A percentile compares a stretch with the other conserved stretches of the same genome.
Evolutionary conservation across 2,888 invertebrate genomes (phyloP).

Genomic region (Chrysotoxum bicinctum): DNA sequence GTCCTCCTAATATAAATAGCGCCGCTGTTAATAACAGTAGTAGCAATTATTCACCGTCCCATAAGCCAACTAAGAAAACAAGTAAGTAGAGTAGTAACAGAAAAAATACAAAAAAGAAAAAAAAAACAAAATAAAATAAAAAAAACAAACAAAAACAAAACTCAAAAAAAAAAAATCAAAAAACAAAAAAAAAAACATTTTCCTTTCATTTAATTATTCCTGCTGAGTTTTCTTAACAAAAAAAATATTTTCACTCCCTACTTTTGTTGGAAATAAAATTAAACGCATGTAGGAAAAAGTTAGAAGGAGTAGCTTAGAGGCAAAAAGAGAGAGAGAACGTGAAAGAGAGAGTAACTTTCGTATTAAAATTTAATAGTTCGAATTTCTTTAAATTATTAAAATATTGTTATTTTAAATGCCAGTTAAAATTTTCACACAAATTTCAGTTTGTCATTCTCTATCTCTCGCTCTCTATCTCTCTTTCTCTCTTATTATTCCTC

Average conservation of each 20-base stretch:
- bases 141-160: slow-evolving; percentile 4
- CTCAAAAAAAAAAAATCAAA: slow-evolving; percentile 5
- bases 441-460: neutral
- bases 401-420: neutral
- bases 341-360: neutral
- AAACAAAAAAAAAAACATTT: neutral
- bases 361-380: neutral
- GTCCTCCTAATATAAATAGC: slow-evolving; percentile 76
- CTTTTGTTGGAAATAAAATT: slow-evolving; percentile 43
- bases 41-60: slow-evolving; percentile 79
- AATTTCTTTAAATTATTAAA: neutral
- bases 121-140: slow-evolving; percentile 9
- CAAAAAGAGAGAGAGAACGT: neutral
- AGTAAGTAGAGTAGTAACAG: slow-evolving; percentile 79
- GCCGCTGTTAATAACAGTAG: slow-evolving; percentile 77
- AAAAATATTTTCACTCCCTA: slow-evolving; percentile 15
- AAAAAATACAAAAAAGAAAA: slow-evolving; percentile 68
- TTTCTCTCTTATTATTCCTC: slow-evolving; percentile 1
- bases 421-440: neutral
- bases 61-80: slow-evolving; percentile 86
- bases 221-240: neutral
- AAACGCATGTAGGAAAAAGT: slow-evolving; percentile 57
- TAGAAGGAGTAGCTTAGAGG: slow-evolving; percentile 12
- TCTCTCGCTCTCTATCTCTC: neutral
- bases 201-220: slow-evolving; percentile 19